phyloP scores from a whole-genome alignment of 2,113 vertebrate genomes.

The Boleophthalmus pectinirostris region DNA sequence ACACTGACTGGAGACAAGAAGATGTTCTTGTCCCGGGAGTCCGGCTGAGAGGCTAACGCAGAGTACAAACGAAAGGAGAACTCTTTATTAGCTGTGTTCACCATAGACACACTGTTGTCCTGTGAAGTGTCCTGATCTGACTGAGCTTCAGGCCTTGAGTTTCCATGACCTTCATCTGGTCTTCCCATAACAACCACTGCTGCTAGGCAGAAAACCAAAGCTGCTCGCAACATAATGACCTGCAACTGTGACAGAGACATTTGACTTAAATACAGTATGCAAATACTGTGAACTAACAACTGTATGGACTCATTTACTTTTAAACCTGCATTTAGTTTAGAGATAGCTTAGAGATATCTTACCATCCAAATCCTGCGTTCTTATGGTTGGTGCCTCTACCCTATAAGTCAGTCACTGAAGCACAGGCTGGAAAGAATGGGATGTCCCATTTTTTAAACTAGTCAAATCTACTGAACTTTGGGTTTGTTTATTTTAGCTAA shows the following conservation, averaged over 20 bases:
- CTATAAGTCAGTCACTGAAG: constrained; percentile 9
- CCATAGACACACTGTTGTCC: constrained; percentile 25
- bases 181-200: constrained; percentile 45
- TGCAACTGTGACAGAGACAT: constrained; percentile 23
- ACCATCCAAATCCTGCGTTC: constrained; percentile 30
- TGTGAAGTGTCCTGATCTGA: constrained; percentile 17
- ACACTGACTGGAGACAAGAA: constrained; percentile 82
- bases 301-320: background rate
- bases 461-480: constrained; percentile 55
- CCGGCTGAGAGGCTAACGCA: constrained; percentile 52
- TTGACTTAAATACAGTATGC: too few species aligned
- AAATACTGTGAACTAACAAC: background rate
- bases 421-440: constrained; percentile 1
- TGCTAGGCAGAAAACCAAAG: constrained; percentile 53
- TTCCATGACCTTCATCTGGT: constrained; percentile 3
- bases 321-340: too few species aligned
- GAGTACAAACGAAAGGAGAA: constrained; percentile 78
- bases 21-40: constrained; percentile 70
- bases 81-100: constrained; percentile 65
- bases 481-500: constrained; percentile 46
- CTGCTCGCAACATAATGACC: constrained; percentile 47
- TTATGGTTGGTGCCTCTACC: background rate
- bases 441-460: constrained; percentile 17
- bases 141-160: background rate
- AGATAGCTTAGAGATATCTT: background rate